Conservation (phyloP, 2,888 invertebrate species). For the Trypoxylon attenuatum region DNA sequence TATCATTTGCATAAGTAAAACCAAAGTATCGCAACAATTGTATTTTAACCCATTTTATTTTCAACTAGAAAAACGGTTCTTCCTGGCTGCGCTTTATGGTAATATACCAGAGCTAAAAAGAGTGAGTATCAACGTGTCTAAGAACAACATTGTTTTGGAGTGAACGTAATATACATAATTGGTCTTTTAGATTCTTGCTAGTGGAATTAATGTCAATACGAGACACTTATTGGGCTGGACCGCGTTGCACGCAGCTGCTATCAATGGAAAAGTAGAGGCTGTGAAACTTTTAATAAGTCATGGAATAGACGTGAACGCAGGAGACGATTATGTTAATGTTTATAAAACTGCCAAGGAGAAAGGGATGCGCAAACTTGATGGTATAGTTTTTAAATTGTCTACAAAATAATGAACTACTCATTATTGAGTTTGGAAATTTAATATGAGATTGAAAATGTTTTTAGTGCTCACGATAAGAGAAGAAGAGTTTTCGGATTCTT, state of each 20-base stretch:
- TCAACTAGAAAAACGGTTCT: slow-evolving; percentile 75
- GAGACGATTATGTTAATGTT: slow-evolving; percentile 85
- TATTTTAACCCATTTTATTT: slow-evolving; percentile 16
- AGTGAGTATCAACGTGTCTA: too few species aligned
- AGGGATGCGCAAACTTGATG: slow-evolving; percentile 84
- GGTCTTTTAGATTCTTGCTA: slow-evolving; percentile 72
- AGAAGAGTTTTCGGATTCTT: slow-evolving; percentile 86
- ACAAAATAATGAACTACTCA: too few species aligned
- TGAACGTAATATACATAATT: neutral
- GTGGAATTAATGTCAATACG: slow-evolving; percentile 79
- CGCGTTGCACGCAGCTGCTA: slow-evolving; percentile 88
- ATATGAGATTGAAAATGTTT: too few species aligned
- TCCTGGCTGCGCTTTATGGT: slow-evolving; percentile 76
- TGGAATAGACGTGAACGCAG: slow-evolving; percentile 87
- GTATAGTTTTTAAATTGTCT: slow-evolving; percentile 65
- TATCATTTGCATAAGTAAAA: slow-evolving; percentile 4
- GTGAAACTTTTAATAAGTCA: slow-evolving; percentile 80
- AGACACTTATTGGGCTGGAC: slow-evolving; percentile 91
- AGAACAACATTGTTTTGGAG: neutral
- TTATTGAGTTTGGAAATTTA: too few species aligned
- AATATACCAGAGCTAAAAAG: slow-evolving; percentile 74
- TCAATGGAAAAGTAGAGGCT: slow-evolving; percentile 82
- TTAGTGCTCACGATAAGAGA: slow-evolving; percentile 82
- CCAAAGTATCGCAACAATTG: neutral
- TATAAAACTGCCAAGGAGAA: slow-evolving; percentile 80